Evolutionary conservation across 2,888 invertebrate species (phyloP).

Genomic region (Strigamia transsilvanica): DNA sequence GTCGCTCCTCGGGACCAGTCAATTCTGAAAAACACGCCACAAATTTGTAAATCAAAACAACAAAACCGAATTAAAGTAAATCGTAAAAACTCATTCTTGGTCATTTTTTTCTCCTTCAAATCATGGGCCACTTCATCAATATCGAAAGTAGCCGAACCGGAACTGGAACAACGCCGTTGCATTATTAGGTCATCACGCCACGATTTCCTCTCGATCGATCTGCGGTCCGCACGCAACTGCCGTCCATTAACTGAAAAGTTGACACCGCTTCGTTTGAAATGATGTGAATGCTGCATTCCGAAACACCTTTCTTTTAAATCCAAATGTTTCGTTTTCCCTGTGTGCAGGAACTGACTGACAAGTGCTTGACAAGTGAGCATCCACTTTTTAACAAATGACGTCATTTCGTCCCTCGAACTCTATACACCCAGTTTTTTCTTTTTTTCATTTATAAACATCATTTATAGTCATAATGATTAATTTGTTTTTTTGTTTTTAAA

Average conservation of each 20-base stretch:
- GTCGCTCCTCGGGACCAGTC: not conserved
- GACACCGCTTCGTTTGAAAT: not conserved
- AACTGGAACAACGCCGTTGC: not conserved
- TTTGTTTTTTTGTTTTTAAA: too few species aligned
- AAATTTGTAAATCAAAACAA: not conserved
- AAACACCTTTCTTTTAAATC: slow-evolving; percentile 32
- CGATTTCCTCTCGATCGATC: not conserved
- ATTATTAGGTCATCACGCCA: slow-evolving; percentile 22
- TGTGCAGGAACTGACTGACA: too few species aligned
- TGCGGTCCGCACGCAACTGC: slow-evolving; percentile 18
- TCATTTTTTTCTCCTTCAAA: not conserved
- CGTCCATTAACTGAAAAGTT: slow-evolving; percentile 22
- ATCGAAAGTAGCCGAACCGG: not conserved
- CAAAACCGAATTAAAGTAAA: too few species aligned
- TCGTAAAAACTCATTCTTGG: not conserved
- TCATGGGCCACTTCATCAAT: not conserved
- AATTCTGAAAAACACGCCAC: not conserved
- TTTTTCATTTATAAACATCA: too few species aligned
- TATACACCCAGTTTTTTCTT: too few species aligned
- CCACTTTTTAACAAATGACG: too few species aligned
- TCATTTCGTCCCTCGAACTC: too few species aligned
- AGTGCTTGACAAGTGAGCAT: too few species aligned
- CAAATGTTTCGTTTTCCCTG: too few species aligned
- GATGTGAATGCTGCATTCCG: slow-evolving; percentile 42
- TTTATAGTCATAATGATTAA: too few species aligned